A percentile compares a stretch with the other conserved stretches of the same genome.
Conservation (phyloP, 2,888 invertebrate genomes). For the Drosophila barbarae region DNA sequence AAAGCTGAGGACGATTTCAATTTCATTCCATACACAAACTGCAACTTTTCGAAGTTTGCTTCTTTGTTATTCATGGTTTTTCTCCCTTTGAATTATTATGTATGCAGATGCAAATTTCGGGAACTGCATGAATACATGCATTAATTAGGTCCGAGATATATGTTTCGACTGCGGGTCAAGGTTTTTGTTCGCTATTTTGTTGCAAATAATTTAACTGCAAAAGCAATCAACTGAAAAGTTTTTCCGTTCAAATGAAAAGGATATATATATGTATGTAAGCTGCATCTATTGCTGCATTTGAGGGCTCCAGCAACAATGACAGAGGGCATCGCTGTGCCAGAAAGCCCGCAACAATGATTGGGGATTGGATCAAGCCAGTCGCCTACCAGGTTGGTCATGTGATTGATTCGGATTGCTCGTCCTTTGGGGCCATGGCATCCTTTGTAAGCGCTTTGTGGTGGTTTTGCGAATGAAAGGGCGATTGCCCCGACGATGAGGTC, state of each 20-base stretch:
- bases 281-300: not conserved
- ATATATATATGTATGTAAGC: not conserved
- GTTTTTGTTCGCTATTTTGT: not conserved
- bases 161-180: not conserved
- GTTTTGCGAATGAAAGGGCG: not conserved
- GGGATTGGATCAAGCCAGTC: not conserved
- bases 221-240: slow-evolving; percentile 1
- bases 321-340: not conserved
- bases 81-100: not conserved
- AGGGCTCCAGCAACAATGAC: not conserved
- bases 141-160: not conserved
- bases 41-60: not conserved
- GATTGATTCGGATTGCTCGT: slow-evolving; percentile 10
- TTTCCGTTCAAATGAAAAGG: not conserved
- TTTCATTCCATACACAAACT: not conserved
- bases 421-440: slow-evolving; percentile 1
- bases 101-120: not conserved
- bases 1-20: too few relatives aligned
- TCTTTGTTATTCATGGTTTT: not conserved
- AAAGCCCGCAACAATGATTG: slow-evolving; percentile 2
- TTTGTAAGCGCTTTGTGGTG: slow-evolving; percentile 1
- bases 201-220: not conserved
- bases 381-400: slow-evolving; percentile 2
- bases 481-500: slow-evolving; percentile 1
- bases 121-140: not conserved